Base-by-base conservation (phyloP, 2,888 invertebrate genomes). In the Trachelus tabidus region DNA sequence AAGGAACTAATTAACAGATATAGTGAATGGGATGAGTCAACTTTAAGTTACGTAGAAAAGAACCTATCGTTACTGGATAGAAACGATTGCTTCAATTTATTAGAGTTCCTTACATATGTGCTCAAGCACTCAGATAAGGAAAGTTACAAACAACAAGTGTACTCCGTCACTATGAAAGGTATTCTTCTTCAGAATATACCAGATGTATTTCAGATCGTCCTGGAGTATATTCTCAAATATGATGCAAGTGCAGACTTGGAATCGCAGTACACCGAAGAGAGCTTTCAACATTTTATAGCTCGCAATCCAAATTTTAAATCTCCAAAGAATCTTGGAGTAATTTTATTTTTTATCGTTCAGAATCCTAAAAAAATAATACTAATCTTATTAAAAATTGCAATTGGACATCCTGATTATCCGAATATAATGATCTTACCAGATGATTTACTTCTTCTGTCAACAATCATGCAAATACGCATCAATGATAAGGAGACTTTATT, bases 21-120 rank as follows among this genome's bases (percentile, higher is more conserved):
- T 40, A 82, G 85, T 30, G 84, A 89, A 75, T 91, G 90, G 90
- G 84, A 90, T 74, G 76, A 82, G 68, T 75, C 80, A 11, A 81
- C 80, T 12, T 81, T 88, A 30, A 76, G 87, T 12, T 81, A 82
- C 4, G 77, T 90, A 0, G 79, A 83, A 4, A 77, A 80, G 30
- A 82, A 83, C 12, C 77, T 79, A 12, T 73, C 77, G 0, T 34
- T 81, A 0, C 56, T 90, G n/a, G 83, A 85, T 11, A 85, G 85
- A 73, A 77, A 86, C 0, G 85, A 87, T 69, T 88, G 85, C 56
- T 40, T 82, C 6, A 77, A 79, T 68, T 73, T 91, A 1, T 79
- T 91, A 4, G 85, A 90, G 30, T 87, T 88, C 71, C 79, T 90
- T 2, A 83, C 85, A 12, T 81, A 79, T 15, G 69, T 86, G 0